phyloP scores from a whole-genome alignment of 2,113 vertebrate species.

The Urocynchramus pylzowi region DNA sequence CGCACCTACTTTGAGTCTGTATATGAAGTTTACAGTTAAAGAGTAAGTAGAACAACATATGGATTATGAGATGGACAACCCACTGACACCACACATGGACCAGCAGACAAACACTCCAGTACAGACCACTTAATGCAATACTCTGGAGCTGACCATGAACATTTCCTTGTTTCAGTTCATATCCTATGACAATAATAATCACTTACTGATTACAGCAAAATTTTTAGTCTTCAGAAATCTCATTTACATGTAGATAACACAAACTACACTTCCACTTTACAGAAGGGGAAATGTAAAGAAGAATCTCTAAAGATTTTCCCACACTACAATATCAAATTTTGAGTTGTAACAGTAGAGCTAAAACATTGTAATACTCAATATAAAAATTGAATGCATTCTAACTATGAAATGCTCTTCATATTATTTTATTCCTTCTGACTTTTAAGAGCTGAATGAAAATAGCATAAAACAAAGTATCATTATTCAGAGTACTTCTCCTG shows the following conservation, averaged over 20 bases:
- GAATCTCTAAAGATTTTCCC: background rate
- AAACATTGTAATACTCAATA: background rate
- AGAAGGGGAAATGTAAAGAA: background rate
- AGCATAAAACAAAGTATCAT: background rate
- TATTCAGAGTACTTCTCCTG: background rate
- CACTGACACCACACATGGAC: background rate
- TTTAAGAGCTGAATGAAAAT: background rate
- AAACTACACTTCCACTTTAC: background rate
- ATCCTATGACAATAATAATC: background rate
- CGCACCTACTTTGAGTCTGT: background rate
- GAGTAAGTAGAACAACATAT: background rate
- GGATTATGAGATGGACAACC: background rate
- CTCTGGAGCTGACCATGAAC: background rate
- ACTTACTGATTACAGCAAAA: background rate
- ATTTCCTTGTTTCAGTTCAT: background rate
- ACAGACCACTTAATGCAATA: background rate
- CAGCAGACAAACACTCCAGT: background rate
- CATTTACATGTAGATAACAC: background rate
- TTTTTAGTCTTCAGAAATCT: background rate
- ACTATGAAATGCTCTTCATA: background rate
- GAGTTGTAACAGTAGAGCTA: background rate
- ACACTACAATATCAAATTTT: background rate
- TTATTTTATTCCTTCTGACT: background rate
- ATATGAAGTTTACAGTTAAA: background rate
- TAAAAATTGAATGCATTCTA: background rate